Evolutionary conservation across 2,113 vertebrate species (phyloP), one percentile per base, ranked within the genome.

Genomic region (Cyphomyrus discorhynchus): DNA sequence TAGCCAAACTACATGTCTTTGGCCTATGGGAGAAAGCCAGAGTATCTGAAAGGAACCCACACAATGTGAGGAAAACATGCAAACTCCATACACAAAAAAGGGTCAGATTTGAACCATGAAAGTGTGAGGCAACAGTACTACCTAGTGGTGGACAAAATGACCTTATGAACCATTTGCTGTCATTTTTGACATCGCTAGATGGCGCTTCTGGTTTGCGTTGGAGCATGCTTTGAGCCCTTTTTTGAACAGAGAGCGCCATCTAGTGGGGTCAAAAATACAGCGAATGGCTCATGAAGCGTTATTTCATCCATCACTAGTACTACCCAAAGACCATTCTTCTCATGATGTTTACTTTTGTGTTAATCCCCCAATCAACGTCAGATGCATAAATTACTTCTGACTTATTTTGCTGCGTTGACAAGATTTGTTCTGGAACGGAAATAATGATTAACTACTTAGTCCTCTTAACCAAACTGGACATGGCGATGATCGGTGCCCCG

Each of bases 401-500:
- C 15, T 39, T 77, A 77, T 77, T 77, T 77, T 19, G 13, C 70
- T 77, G 15, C 15, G 15, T 39, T 77, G 35, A 77, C 70, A 39
- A 35, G 70, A 77, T 39, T 77, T 77, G 27, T 77, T 66, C 62
- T 27, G 9, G 9, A 53, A 19, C 52, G 17, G 17, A 53, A 53
- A 19, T 53, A 53, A 19, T 6, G 52, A 21, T 56, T 19, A 53
- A 53, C 5, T 53, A 6, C 52, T 21, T 53, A 53, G 52, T 56
- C 52, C 52, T 56, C 52, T 1, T 56, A 35, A 15, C 70, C 13
- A 17, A 74, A 62, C 94, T 94, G 95, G 94, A 95, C 95, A 96
- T 96, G 96, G 96, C 93, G 94, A 94, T 94, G 95, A 95, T 95
- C 45, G 91, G 94, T 90, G 93, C 93, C 21, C 92, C 94, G 90